phyloP scores from a whole-genome alignment of 92 coral and sea anemone species.

The Parazoanthus darwini region DNA sequence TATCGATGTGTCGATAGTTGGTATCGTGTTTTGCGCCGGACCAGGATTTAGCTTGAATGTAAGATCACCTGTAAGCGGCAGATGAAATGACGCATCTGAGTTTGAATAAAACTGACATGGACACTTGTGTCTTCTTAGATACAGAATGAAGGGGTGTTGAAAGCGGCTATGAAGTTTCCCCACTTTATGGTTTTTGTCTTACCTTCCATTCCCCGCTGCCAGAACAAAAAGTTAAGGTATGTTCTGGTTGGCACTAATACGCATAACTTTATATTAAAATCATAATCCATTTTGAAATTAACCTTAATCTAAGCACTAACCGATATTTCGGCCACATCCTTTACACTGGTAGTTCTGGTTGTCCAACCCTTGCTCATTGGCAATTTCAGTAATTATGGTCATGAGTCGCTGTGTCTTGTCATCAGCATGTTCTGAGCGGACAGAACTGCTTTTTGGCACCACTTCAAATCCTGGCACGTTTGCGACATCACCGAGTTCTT shows the following conservation, averaged over 20 bases:
- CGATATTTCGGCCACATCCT: constrained; percentile 94
- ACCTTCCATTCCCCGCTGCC: too few species aligned
- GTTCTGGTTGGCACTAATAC: background rate
- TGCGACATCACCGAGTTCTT: constrained; percentile 11
- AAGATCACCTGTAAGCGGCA: too few species aligned
- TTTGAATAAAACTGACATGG: constrained; percentile 30
- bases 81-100: background rate
- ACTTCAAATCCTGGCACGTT: constrained; percentile 71
- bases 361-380: constrained; percentile 91
- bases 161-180: too few species aligned
- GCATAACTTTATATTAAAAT: background rate
- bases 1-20: background rate
- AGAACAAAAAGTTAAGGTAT: too few species aligned
- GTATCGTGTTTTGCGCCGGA: background rate
- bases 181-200: too few species aligned
- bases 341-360: constrained; percentile 92
- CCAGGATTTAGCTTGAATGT: too few species aligned
- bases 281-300: background rate
- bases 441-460: constrained; percentile 71
- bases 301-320: constrained; percentile 39
- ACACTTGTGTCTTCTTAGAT: constrained; percentile 21
- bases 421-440: constrained; percentile 67
- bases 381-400: constrained; percentile 73
- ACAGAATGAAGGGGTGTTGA: too few species aligned
- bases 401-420: constrained; percentile 66